Conservation (phyloP, 1,140 invertebrate species). For the Drosophila pruinosa region DNA sequence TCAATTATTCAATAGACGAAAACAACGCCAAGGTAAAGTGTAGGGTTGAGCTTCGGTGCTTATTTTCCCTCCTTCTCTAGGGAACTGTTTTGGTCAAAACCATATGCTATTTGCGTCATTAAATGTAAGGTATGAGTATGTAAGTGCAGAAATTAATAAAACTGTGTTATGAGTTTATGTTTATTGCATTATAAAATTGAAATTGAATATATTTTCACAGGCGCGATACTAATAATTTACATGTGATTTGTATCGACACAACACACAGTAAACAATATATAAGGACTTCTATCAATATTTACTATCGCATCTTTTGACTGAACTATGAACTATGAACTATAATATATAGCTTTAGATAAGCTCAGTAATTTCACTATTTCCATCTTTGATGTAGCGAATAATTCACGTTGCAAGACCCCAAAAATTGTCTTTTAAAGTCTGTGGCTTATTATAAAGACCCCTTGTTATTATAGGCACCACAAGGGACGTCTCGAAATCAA, state of each 20-base stretch:
- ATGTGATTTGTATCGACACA: background rate
- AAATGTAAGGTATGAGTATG: background rate
- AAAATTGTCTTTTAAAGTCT: background rate
- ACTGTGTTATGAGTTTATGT: background rate
- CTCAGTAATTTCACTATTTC: too few species aligned
- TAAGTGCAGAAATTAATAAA: background rate
- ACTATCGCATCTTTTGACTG: too few species aligned
- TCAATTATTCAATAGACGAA: conserved; percentile 70
- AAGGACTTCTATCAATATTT: background rate
- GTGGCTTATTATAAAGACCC: conserved; percentile 42
- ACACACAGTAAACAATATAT: background rate
- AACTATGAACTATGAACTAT: too few species aligned
- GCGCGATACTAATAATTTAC: background rate
- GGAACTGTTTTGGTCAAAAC: conserved; percentile 11
- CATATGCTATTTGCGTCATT: background rate
- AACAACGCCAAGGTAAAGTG: conserved; percentile 46
- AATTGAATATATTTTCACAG: background rate
- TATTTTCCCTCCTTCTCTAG: background rate
- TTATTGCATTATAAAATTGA: background rate
- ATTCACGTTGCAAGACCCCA: background rate
- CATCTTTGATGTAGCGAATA: too few species aligned
- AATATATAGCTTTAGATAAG: too few species aligned
- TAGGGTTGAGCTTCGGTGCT: background rate
- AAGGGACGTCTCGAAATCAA: conserved; percentile 69
- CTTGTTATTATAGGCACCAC: conserved; percentile 44